Conservation (phyloP, 2,888 invertebrate genomes). For the Lasioglossum pauxillum region DNA sequence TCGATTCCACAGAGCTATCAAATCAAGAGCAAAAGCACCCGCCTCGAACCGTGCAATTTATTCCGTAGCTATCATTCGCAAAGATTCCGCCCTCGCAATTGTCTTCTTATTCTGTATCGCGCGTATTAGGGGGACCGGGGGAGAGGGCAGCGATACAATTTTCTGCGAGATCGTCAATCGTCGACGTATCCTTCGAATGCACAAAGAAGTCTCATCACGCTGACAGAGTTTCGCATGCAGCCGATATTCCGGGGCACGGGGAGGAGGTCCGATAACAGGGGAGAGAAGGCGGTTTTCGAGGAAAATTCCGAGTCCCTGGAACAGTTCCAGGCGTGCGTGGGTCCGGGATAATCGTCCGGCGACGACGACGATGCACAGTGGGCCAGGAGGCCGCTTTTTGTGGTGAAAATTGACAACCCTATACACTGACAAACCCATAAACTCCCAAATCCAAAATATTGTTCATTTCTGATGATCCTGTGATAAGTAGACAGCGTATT, state of each 20-base stretch:
- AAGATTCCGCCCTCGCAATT: background rate
- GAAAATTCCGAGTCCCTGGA: slow-evolving; percentile 21
- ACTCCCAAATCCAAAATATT: too few relatives aligned
- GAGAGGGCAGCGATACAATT: background rate
- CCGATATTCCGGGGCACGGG: background rate
- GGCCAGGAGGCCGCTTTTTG: too few relatives aligned
- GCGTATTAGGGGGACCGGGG: background rate
- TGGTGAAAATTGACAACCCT: too few relatives aligned
- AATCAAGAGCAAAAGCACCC: background rate
- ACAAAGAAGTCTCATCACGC: background rate
- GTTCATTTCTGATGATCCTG: too few relatives aligned
- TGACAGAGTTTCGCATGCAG: slow-evolving; percentile 19
- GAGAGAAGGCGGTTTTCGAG: background rate
- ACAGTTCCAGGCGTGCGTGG: slow-evolving; percentile 31
- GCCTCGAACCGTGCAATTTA: background rate
- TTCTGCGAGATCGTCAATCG: background rate
- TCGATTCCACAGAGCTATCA: background rate
- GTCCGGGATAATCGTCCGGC: slow-evolving; percentile 19
- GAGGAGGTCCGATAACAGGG: slow-evolving; percentile 7
- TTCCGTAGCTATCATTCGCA: background rate
- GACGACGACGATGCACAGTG: background rate
- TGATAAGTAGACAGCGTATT: too few relatives aligned
- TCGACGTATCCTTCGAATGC: background rate
- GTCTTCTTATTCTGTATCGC: background rate
- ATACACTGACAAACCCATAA: too few relatives aligned